Evolutionary conservation across 2,888 invertebrate species (phyloP).

Genomic region (Drosophila paracracens): DNA sequence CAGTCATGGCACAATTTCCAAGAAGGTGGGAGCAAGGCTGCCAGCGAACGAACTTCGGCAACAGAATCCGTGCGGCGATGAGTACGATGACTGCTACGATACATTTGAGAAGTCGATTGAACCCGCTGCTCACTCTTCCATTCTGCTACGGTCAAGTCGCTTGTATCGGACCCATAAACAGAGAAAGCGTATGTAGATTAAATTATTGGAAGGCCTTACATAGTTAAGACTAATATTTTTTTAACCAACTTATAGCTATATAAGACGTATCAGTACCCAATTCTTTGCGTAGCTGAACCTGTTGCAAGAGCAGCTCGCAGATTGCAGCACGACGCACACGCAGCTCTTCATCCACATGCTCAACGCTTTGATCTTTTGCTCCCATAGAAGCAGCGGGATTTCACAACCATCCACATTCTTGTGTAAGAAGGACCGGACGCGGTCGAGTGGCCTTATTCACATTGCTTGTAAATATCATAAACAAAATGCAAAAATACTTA

Average conservation of each 20-base stretch:
- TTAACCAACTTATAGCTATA: conserved; percentile 1
- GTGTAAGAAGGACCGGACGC: conserved; percentile 86
- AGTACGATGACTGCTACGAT: conserved; percentile 28
- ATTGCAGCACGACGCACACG: conserved; percentile 85
- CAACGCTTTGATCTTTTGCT: conserved; percentile 87
- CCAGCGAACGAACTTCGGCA: conserved; percentile 13
- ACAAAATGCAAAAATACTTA: too few species aligned
- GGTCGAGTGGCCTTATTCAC: conserved; percentile 44
- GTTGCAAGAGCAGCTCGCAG: conserved; percentile 85
- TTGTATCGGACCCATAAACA: neutral
- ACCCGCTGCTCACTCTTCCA: conserved; percentile 29
- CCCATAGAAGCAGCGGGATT: conserved; percentile 85
- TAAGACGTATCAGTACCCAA: conserved; percentile 49
- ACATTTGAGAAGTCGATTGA: conserved; percentile 43
- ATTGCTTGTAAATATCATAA: too few species aligned
- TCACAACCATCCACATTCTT: conserved; percentile 70
- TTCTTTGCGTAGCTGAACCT: conserved; percentile 82
- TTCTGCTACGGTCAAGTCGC: conserved; percentile 9
- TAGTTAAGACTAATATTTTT: conserved; percentile 13
- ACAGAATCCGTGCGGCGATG: conserved; percentile 7
- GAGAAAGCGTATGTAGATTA: conserved; percentile 19
- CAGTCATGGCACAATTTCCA: conserved; percentile 37
- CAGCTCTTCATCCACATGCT: conserved; percentile 87
- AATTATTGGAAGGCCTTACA: neutral
- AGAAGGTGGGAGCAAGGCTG: conserved; percentile 65